These are phyloP conservation scores for Panthera uncia DNA, from an alignment of 2,113 vertebrate genomes.

Conservation along the genomic window DNA sequence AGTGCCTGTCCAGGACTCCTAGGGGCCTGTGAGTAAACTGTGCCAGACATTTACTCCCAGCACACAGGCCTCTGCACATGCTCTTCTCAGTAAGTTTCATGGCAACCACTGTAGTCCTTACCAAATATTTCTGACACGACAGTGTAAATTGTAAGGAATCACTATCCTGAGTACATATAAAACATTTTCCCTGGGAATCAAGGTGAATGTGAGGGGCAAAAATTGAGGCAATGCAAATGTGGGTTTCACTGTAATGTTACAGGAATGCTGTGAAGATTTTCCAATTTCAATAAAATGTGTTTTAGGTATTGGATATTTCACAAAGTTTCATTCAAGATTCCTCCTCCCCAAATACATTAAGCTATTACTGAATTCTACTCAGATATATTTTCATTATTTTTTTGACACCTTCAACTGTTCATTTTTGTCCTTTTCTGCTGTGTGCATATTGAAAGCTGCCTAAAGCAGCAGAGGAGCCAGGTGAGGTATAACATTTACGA, in stretches of 20 bases:
- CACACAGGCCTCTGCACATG: not conserved
- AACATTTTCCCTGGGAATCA: not conserved
- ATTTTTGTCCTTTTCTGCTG: not conserved
- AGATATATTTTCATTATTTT: not conserved
- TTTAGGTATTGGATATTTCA: not conserved
- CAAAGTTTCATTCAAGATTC: not conserved
- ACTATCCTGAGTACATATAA: not conserved
- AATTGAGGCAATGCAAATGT: not conserved
- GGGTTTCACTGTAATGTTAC: not conserved
- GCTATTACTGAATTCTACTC: not conserved
- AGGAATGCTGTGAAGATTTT: not conserved
- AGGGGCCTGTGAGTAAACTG: not conserved
- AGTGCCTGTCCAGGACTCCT: not conserved
- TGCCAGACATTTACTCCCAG: not conserved
- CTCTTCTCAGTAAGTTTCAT: not conserved
- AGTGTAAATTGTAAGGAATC: not conserved
- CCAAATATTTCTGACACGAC: not conserved
- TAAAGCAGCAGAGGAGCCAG: not conserved
- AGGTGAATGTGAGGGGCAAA: not conserved
- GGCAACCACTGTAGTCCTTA: not conserved
- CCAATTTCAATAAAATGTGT: not conserved
- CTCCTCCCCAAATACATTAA: not conserved
- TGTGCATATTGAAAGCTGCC: not conserved
- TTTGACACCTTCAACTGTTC: not conserved
- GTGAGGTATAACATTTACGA: not conserved